Conservation (phyloP, 1,140 invertebrate species). For the Chironomus tepperi region DNA sequence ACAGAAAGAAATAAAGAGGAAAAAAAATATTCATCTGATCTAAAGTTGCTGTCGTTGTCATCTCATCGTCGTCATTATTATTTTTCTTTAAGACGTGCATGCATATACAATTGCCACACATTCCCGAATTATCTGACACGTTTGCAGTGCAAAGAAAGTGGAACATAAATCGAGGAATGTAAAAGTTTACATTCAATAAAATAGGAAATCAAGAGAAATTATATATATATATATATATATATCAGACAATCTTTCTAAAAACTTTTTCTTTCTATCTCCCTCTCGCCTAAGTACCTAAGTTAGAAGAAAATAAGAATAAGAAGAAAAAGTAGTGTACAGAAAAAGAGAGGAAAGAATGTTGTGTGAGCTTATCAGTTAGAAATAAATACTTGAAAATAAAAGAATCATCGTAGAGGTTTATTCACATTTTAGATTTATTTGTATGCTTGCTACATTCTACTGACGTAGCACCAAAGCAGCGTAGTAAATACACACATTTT, state of each 20-base stretch:
- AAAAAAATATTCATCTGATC: background rate
- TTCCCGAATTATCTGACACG: background rate
- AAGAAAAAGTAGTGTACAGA: no score
- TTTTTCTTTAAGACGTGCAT: background rate
- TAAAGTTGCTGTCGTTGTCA: background rate
- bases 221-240: background rate
- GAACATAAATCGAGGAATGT: no score
- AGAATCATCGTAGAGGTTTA: background rate
- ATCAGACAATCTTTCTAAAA: background rate
- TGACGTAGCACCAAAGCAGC: background rate
- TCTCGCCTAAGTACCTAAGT: no score
- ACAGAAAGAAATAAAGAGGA: background rate
- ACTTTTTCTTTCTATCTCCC: no score
- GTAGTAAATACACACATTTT: background rate
- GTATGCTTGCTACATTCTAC: background rate
- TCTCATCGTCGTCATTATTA: slow-evolving; percentile 3
- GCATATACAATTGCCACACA: background rate
- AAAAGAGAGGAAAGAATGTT: no score
- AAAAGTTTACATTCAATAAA: background rate
- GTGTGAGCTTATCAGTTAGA: no score
- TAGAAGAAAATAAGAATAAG: no score
- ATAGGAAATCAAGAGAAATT: background rate
- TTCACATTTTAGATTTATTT: background rate
- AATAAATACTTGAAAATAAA: no score
- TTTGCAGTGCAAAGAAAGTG: slow-evolving; percentile 5